phyloP scores from a whole-genome alignment of 2,888 invertebrate genomes.

The Aspidiotus rigidus region DNA sequence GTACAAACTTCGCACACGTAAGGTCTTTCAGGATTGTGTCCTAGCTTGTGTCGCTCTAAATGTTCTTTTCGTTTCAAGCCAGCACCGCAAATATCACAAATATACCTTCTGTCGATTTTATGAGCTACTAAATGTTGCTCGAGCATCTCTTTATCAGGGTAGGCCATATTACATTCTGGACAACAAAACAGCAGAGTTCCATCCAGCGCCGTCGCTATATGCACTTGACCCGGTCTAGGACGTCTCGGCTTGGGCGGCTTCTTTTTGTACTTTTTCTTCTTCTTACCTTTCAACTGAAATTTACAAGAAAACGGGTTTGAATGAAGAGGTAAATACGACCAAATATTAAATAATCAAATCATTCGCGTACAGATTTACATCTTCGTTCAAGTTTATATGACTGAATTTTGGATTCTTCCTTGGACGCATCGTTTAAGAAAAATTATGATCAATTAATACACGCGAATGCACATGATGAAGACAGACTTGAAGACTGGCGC shows the following conservation, averaged over 20 bases:
- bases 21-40: conserved; percentile 79
- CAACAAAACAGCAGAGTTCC: conserved; percentile 68
- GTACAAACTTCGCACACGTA: conserved; percentile 80
- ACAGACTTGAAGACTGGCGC: no score
- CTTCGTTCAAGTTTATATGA: no score
- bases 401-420: no score
- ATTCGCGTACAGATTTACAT: no score
- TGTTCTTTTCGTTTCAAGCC: conserved; percentile 81
- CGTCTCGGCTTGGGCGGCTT: conserved; percentile 67
- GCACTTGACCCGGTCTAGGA: conserved; percentile 70
- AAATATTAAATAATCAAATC: no score
- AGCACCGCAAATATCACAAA: conserved; percentile 78
- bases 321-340: no score
- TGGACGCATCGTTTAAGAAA: no score
- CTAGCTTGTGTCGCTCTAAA: conserved; percentile 74
- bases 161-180: conserved; percentile 72
- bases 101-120: conserved; percentile 62
- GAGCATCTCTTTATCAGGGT: conserved; percentile 67
- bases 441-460: no score
- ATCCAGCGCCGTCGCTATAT: conserved; percentile 63
- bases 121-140: conserved; percentile 62
- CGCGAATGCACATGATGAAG: no score
- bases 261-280: conserved; percentile 72
- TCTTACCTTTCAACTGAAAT: conserved; percentile 45
- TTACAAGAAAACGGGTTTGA: no score